Evolutionary conservation across 2,113 vertebrate species (phyloP).

Genomic region (Acanthochromis polyacanthus): DNA sequence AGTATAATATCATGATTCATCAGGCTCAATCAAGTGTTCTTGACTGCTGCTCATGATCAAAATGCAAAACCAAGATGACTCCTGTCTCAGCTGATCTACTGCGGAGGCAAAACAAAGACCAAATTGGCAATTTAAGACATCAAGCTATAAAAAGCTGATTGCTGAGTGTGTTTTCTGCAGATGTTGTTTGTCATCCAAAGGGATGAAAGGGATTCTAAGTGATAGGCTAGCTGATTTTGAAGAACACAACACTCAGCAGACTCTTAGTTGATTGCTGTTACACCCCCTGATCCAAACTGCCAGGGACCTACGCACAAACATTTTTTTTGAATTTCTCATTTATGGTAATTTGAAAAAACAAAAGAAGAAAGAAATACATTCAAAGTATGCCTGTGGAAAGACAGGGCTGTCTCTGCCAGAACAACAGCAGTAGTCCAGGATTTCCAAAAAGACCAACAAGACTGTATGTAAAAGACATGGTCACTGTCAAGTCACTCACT

Average conservation of each 20-base stretch:
- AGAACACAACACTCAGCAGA: constrained; percentile 54
- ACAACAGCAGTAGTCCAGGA: too few relatives aligned
- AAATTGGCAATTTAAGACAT: constrained; percentile 66
- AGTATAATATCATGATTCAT: constrained; percentile 66
- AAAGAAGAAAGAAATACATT: too few relatives aligned
- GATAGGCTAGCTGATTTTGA: constrained; percentile 59
- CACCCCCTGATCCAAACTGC: constrained; percentile 34
- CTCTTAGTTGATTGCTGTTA: constrained; percentile 66
- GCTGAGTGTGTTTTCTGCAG: constrained; percentile 57
- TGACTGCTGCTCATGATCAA: constrained; percentile 65
- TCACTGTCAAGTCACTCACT: too few relatives aligned
- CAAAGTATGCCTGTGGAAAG: not conserved
- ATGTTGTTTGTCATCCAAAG: constrained; percentile 63
- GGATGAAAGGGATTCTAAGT: constrained; percentile 51
- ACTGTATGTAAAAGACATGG: too few relatives aligned
- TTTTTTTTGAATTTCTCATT: constrained; percentile 13
- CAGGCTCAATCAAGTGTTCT: constrained; percentile 68
- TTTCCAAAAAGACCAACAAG: too few relatives aligned
- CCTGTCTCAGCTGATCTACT: constrained; percentile 45
- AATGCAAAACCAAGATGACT: constrained; percentile 67
- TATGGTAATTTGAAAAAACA: constrained; percentile 12
- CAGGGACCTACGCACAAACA: constrained; percentile 21
- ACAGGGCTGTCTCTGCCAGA: not conserved
- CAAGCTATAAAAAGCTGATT: constrained; percentile 73
- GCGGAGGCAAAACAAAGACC: constrained; percentile 58